phyloP scores from a whole-genome alignment of 2,797 vertebrate species.

The Eulemur mongoz region DNA sequence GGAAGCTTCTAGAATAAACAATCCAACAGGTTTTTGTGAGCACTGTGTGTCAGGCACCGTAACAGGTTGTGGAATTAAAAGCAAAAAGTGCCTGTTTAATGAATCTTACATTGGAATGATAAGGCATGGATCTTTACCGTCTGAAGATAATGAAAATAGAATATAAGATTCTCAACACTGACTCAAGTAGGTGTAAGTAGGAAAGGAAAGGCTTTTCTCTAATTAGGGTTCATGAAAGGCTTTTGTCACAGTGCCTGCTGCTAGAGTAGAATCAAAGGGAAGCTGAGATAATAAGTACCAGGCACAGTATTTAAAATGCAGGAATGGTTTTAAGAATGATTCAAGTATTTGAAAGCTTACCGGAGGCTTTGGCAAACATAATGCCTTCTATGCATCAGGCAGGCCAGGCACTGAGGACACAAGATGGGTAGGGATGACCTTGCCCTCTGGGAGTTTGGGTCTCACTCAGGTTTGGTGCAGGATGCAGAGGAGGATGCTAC shows the following conservation, averaged over 20 bases:
- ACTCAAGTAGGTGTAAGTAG: not conserved
- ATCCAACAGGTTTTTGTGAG: constrained; percentile 1
- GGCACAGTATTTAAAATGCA: not conserved
- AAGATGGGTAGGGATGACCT: not conserved
- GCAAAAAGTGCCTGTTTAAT: not conserved
- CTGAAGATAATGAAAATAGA: not conserved
- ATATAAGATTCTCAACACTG: not conserved
- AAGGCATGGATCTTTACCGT: not conserved
- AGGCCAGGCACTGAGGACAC: not conserved
- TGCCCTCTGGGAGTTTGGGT: not conserved
- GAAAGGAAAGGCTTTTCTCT: not conserved
- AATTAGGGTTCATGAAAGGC: not conserved
- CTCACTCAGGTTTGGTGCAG: not conserved
- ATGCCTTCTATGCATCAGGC: not conserved
- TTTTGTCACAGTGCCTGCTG: not conserved
- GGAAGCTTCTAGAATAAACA: not conserved
- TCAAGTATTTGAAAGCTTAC: constrained; percentile 18
- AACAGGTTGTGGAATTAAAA: constrained; percentile 4
- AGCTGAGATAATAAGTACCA: not conserved
- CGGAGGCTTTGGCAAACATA: not conserved
- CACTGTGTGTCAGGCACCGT: not conserved
- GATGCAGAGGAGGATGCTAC: no score
- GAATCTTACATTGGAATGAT: not conserved
- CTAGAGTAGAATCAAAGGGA: not conserved
- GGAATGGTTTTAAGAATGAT: not conserved